Conservation (phyloP, 2,113 vertebrate genomes). For the Laterallus jamaicensis region DNA sequence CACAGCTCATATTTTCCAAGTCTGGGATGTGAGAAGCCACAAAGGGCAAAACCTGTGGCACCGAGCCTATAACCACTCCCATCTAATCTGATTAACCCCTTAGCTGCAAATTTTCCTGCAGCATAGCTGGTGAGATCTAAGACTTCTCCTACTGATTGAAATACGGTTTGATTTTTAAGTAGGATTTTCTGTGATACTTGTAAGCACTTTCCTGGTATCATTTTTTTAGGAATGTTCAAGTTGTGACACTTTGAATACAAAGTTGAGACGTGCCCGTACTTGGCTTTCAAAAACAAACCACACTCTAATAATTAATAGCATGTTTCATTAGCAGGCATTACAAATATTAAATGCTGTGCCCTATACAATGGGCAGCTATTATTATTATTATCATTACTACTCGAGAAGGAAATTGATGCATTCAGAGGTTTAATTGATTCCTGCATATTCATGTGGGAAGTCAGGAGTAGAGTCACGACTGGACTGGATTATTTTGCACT, state of each 20-base stretch:
- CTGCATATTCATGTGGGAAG: constrained; percentile 69
- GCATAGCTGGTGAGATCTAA: not conserved
- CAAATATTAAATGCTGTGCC: constrained; percentile 33
- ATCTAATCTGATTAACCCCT: constrained; percentile 68
- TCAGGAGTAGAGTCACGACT: constrained; percentile 54
- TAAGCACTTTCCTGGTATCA: not conserved
- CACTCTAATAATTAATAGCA: constrained; percentile 57
- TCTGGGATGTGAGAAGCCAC: constrained; percentile 81
- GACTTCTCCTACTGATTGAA: not conserved
- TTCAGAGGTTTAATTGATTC: constrained; percentile 68
- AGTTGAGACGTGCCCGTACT: not conserved
- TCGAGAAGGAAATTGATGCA: constrained; percentile 47
- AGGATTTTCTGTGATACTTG: not conserved
- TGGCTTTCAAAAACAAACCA: constrained; percentile 35
- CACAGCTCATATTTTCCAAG: constrained; percentile 82
- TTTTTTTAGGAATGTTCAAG: not conserved
- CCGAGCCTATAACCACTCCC: constrained; percentile 71
- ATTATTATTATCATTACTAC: constrained; percentile 57
- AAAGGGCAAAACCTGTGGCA: constrained; percentile 78
- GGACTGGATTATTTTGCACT: constrained; percentile 52
- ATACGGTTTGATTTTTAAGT: not conserved
- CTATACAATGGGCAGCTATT: constrained; percentile 58
- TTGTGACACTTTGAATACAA: not conserved
- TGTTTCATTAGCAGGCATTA: constrained; percentile 63
- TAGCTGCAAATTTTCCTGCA: constrained; percentile 16